A percentile compares a stretch with the other conserved stretches of the same genome.
Evolutionary conservation across 1,140 invertebrate genomes (phyloP).

Genomic region (Nasonia longicornis): DNA sequence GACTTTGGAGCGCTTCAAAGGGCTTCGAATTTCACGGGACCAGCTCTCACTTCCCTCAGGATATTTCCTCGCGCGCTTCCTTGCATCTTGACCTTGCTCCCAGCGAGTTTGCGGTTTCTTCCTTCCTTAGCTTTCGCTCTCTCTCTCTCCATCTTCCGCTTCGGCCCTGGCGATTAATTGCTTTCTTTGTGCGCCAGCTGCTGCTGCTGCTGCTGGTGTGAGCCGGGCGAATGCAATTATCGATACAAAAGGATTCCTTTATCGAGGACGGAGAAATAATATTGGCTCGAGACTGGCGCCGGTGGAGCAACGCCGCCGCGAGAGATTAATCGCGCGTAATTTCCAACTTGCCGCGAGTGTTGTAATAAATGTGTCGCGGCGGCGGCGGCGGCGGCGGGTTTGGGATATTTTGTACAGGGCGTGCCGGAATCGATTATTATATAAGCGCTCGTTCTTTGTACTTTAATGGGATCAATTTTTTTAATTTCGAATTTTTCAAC

Average conservation of each 20-base stretch:
- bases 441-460: too few relatives aligned
- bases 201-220: not conserved
- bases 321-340: not conserved
- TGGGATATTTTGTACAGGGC: not conserved
- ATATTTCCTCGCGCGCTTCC: not conserved
- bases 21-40: slow-evolving; percentile 36
- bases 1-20: slow-evolving; percentile 20
- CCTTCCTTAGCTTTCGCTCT: not conserved
- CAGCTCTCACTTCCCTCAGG: not conserved
- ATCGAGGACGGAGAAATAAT: not conserved
- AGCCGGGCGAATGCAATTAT: slow-evolving; percentile 22
- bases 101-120: not conserved
- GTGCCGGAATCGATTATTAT: too few relatives aligned
- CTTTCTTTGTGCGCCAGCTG: slow-evolving; percentile 7
- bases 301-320: not conserved
- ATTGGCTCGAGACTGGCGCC: not conserved
- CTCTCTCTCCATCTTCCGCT: not conserved
- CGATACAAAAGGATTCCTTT: slow-evolving; percentile 28
- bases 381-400: too few relatives aligned
- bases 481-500: too few relatives aligned
- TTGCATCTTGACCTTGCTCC: slow-evolving; percentile 20
- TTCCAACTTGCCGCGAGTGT: not conserved
- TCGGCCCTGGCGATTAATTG: slow-evolving; percentile 6
- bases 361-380: too few relatives aligned
- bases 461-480: too few relatives aligned